These are phyloP conservation scores for Drosophila meridionalis DNA, from an alignment of 2,888 invertebrate genomes.

Conservation along the genomic window DNA sequence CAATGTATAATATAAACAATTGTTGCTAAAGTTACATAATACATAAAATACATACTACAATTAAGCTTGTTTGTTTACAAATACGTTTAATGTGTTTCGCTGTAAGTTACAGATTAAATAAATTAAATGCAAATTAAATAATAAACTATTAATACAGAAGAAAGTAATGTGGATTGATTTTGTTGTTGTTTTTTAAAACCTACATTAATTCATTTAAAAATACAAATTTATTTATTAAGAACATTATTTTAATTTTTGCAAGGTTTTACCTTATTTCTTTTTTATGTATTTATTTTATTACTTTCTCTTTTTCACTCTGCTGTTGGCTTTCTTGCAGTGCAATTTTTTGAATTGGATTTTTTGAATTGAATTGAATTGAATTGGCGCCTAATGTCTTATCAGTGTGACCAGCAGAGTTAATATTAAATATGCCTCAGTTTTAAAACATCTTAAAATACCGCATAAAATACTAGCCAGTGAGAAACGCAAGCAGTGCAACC, in stretches of 20 bases:
- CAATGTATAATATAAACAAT: constrained; percentile 68
- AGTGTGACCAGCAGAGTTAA: not conserved
- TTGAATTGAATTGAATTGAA: not conserved
- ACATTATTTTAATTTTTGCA: too few species aligned
- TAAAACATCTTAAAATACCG: not conserved
- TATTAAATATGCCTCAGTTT: not conserved
- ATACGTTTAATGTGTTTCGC: constrained; percentile 65
- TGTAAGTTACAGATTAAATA: constrained; percentile 62
- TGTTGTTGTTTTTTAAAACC: too few species aligned
- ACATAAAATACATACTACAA: constrained; percentile 54
- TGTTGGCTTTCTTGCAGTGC: not conserved
- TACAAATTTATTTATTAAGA: too few species aligned
- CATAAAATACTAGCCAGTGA: not conserved
- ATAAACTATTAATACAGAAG: constrained; percentile 15
- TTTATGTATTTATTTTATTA: not conserved
- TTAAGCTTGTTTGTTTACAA: constrained; percentile 77
- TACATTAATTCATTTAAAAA: too few species aligned
- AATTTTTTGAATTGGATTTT: too few species aligned
- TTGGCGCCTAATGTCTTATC: not conserved
- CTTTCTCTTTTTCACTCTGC: not conserved
- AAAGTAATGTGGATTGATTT: not conserved
- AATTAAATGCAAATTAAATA: constrained; percentile 59
- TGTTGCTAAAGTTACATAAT: constrained; percentile 70
- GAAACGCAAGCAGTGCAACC: not conserved
- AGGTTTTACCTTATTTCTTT: not conserved